Conservation (phyloP, 2,113 vertebrate genomes). For the Ameiurus melas region DNA sequence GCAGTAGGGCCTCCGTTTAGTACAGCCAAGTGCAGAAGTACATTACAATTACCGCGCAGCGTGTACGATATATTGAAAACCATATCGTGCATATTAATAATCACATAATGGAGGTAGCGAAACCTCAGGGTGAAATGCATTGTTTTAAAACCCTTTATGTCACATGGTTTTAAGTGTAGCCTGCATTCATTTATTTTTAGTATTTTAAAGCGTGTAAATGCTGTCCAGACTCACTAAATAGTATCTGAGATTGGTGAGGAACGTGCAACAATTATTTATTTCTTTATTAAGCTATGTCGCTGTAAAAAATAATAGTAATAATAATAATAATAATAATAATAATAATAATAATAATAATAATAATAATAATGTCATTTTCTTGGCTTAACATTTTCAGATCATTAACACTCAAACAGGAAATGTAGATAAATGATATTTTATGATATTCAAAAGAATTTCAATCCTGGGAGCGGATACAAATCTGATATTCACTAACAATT, state of each 20-base stretch:
- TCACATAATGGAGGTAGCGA: not conserved
- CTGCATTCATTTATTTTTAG: no score
- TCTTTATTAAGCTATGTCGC: not conserved
- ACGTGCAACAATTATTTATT: not conserved
- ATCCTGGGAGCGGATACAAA: not conserved
- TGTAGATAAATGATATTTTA: not conserved
- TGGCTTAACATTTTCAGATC: not conserved
- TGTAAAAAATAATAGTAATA: not conserved
- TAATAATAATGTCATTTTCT: not conserved
- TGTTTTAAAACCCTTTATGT: not conserved
- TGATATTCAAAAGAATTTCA: not conserved
- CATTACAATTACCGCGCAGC: not conserved
- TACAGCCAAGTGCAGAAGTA: not conserved
- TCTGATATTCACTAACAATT: not conserved
- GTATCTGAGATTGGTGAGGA: not conserved
- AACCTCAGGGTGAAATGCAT: not conserved
- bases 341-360: no score
- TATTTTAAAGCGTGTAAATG: not conserved
- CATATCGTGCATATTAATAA: not conserved
- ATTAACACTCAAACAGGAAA: not conserved
- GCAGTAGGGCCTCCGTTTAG: not conserved
- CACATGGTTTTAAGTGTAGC: not conserved
- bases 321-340: no score
- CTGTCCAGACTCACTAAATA: not conserved
- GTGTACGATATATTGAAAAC: not conserved